These are phyloP conservation scores for Apogon hyalosoma DNA, from an alignment of 2,797 vertebrate genomes.

Conservation along the genomic window DNA sequence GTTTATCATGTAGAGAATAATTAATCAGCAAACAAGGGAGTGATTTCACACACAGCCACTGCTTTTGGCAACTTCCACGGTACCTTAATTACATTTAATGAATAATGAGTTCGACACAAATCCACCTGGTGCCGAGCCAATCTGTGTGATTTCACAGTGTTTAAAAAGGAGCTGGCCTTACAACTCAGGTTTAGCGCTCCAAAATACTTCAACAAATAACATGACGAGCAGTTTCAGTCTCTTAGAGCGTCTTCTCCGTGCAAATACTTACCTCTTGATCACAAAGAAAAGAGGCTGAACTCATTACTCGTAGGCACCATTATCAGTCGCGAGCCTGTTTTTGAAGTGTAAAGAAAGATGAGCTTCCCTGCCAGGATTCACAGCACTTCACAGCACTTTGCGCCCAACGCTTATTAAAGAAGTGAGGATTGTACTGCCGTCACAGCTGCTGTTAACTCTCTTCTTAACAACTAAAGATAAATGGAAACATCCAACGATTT, in stretches of 20 bases:
- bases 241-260: constrained; percentile 7
- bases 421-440: constrained; percentile 28
- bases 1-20: constrained; percentile 11
- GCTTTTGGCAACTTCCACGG: constrained; percentile 11
- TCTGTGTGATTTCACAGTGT: neutral
- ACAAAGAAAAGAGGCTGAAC: constrained; percentile 5
- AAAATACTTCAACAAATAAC: constrained; percentile 24
- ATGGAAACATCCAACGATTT: constrained; percentile 1
- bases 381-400: constrained; percentile 30
- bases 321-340: neutral
- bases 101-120: constrained; percentile 15
- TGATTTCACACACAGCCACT: constrained; percentile 17
- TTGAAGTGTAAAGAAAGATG: constrained; percentile 30
- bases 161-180: constrained; percentile 3
- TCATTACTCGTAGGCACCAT: neutral
- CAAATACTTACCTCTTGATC: constrained; percentile 8
- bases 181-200: neutral
- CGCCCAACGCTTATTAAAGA: constrained; percentile 20
- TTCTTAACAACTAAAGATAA: constrained; percentile 5
- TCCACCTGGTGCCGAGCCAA: constrained; percentile 17
- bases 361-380: constrained; percentile 23
- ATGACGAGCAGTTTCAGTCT: neutral
- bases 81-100: constrained; percentile 1
- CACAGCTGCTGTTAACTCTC: constrained; percentile 22
- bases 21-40: constrained; percentile 1